phyloP scores from a whole-genome alignment of 2,113 vertebrate species.

The Edolisoma coerulescens region DNA sequence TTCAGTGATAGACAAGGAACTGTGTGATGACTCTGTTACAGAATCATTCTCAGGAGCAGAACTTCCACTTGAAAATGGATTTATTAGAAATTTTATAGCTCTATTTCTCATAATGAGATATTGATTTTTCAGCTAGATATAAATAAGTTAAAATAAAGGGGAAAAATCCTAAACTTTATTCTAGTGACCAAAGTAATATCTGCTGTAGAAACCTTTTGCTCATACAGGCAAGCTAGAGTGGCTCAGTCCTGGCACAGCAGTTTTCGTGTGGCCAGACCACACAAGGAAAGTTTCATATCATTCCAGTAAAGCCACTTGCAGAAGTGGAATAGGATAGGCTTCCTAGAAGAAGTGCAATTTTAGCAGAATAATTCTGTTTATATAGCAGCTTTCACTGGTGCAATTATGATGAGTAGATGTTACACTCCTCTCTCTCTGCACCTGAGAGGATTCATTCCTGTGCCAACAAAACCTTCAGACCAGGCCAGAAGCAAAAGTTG shows the following conservation, averaged over 20 bases:
- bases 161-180: background rate
- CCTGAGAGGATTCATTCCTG: constrained; percentile 43
- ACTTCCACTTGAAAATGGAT: constrained; percentile 15
- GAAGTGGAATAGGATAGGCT: background rate
- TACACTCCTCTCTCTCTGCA: constrained; percentile 29
- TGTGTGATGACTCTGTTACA: background rate
- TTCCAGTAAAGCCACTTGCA: background rate
- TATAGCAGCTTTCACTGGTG: constrained; percentile 48
- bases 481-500: constrained; percentile 44
- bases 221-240: background rate
- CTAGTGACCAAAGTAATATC: background rate
- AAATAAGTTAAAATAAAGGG: constrained; percentile 21
- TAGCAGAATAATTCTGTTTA: constrained; percentile 58
- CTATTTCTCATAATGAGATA: constrained; percentile 38
- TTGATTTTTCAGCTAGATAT: constrained; percentile 36
- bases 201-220: background rate
- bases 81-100: constrained; percentile 45
- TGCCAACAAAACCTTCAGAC: constrained; percentile 50
- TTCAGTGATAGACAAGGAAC: background rate
- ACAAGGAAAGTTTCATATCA: background rate
- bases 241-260: background rate
- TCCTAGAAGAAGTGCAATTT: constrained; percentile 50
- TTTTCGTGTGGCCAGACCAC: background rate
- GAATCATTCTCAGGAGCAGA: background rate
- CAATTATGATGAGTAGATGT: constrained; percentile 57